Percentiles rank a stretch among this genome's conserved stretches.
These are phyloP conservation scores for Dryocosmus kuriphilus DNA, from an alignment of 2,888 invertebrate species.

Conservation along the genomic window DNA sequence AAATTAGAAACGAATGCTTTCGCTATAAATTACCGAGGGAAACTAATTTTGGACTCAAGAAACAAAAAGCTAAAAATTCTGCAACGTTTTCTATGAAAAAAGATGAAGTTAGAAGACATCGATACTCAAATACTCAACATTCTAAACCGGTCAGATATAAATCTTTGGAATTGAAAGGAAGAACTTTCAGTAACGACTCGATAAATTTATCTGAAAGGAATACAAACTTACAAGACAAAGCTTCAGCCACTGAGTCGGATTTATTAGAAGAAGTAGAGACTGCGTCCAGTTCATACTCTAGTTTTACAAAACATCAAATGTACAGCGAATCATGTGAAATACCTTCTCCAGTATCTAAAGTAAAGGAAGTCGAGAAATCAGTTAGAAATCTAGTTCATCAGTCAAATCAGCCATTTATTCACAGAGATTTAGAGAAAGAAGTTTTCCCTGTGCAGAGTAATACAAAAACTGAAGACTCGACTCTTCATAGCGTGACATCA, in stretches of 20 bases:
- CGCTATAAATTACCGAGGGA: conserved; percentile 60
- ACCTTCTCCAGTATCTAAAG: conserved; percentile 47
- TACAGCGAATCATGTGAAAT: background rate
- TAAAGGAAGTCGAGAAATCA: conserved; percentile 18
- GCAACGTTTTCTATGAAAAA: conserved; percentile 67
- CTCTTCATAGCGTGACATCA: conserved; percentile 47
- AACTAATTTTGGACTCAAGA: conserved; percentile 63
- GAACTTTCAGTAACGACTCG: conserved; percentile 68
- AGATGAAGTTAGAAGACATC: conserved; percentile 67
- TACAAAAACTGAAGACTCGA: conserved; percentile 46
- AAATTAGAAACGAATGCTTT: conserved; percentile 65
- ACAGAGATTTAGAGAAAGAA: background rate
- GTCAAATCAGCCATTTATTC: conserved; percentile 4
- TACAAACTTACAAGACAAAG: conserved; percentile 64
- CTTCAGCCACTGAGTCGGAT: conserved; percentile 62
- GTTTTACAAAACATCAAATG: conserved; percentile 55
- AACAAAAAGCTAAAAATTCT: conserved; percentile 67
- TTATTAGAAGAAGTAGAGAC: conserved; percentile 66
- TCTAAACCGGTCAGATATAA: conserved; percentile 64
- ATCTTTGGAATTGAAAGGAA: conserved; percentile 64
- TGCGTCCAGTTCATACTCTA: conserved; percentile 60
- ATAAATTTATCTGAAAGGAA: conserved; percentile 59
- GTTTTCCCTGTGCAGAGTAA: conserved; percentile 36
- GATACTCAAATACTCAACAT: conserved; percentile 60
- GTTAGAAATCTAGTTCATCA: background rate